phyloP scores from a whole-genome alignment of 1,140 invertebrate species.

The Drosophila subobscura region DNA sequence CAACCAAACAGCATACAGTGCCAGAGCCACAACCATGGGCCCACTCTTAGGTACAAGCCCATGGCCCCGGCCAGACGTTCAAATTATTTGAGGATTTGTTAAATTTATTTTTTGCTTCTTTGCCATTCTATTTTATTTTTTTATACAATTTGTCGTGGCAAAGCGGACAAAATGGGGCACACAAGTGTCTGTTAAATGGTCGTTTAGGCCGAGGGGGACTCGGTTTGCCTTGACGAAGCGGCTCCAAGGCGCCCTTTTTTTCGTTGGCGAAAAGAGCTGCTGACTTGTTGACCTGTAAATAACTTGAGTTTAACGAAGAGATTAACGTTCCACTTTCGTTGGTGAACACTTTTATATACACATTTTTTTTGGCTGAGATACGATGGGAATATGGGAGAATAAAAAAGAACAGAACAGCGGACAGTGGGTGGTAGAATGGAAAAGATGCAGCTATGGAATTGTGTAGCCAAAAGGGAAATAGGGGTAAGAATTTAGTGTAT shows the following conservation, averaged over 20 bases:
- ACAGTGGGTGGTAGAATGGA: slow-evolving; percentile 5
- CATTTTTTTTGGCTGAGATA: slow-evolving; percentile 24
- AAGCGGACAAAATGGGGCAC: slow-evolving; percentile 44
- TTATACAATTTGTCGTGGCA: slow-evolving; percentile 64
- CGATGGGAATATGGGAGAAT: slow-evolving; percentile 3
- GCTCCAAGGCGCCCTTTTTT: slow-evolving; percentile 35
- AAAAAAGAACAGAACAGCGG: slow-evolving; percentile 9
- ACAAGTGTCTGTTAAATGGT: slow-evolving; percentile 61
- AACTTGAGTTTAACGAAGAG: slow-evolving; percentile 57
- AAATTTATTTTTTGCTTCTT: slow-evolving; percentile 57
- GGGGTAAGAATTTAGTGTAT: not conserved
- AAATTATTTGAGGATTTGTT: slow-evolving; percentile 80
- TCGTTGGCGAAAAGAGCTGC: slow-evolving; percentile 34
- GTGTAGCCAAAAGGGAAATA: not conserved
- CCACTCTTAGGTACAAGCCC: not conserved
- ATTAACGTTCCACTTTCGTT: slow-evolving; percentile 48
- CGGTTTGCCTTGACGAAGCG: slow-evolving; percentile 3
- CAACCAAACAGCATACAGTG: slow-evolving; percentile 5
- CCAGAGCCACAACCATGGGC: not conserved
- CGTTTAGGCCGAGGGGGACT: slow-evolving; percentile 45
- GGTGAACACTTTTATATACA: slow-evolving; percentile 34
- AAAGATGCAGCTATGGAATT: slow-evolving; percentile 3
- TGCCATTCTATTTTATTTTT: slow-evolving; percentile 42
- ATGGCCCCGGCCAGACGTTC: slow-evolving; percentile 43
- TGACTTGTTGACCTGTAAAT: slow-evolving; percentile 63